Evolutionary conservation across 2,113 vertebrate species (phyloP), one percentile per base, ranked within the genome.

Genomic region (Oncorhynchus kisutch): DNA sequence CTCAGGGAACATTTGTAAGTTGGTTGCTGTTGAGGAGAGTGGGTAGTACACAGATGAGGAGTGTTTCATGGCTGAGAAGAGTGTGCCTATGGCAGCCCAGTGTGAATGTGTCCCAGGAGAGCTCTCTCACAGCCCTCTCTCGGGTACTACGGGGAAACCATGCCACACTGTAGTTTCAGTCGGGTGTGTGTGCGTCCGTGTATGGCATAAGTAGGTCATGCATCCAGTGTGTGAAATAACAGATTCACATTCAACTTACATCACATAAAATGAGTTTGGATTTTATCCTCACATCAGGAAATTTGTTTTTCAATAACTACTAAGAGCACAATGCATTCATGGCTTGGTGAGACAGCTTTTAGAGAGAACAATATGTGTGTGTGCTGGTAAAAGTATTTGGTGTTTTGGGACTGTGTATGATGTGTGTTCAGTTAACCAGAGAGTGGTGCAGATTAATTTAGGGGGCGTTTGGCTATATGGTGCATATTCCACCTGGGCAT

Each of bases 201-300:
- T 45, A 45, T 45, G 39, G 39, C 75, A 22, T n/a, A 91, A 90
- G 84, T 92, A 88, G 90, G 89, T 92, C 89, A 91, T 76, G 81
- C 73, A 88, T 86, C 84, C 81, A 82, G 66, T 83, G 82, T 85
- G 81, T 83, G 80, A 79, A 89, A 84, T 84, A 87, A 87, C 82
- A 71, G 71, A 85, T 87, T 85, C 81, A 83, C 64, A 84, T 88
- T 87, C 78, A 88, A 85, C 83, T 86, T 78, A 83, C 86, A 78
- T 86, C 82, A 80, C 60, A 73, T 77, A 84, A 87, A 88, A 81
- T 31, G 74, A 84, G 80, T 72, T 75, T 29, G 73, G 67, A 73
- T 80, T 83, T 73, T 66, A 29, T 82, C 85, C 79, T 49, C 68
- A 31, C 45, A 7, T 72, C 12, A 8, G 80, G 67, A 80, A 74